Evolutionary conservation across 2,888 invertebrate genomes (phyloP).

Genomic region (Melieria omissa): DNA sequence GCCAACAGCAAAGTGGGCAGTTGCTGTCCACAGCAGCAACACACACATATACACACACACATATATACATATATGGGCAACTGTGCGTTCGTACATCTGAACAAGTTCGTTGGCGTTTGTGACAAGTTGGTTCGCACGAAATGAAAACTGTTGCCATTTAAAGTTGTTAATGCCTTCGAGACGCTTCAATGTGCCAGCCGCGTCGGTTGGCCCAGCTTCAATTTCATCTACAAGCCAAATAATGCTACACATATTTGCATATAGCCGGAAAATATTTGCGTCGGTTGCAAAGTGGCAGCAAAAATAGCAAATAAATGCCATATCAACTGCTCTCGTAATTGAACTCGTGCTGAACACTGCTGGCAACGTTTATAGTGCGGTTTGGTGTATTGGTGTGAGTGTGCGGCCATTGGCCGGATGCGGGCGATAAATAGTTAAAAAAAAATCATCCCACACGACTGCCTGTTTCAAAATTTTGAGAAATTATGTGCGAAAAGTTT

Average conservation of each 20-base stretch:
- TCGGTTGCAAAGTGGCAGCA: background rate
- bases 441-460: no score
- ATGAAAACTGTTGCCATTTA: conserved; percentile 24
- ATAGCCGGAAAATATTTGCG: background rate
- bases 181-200: background rate
- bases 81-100: background rate
- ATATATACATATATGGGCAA: background rate
- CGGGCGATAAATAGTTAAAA: no score
- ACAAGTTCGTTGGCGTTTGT: no score
- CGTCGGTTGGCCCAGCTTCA: no score
- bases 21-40: no score
- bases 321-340: background rate
- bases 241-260: background rate
- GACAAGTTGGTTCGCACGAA: background rate
- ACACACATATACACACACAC: background rate
- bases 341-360: background rate
- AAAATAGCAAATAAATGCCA: background rate
- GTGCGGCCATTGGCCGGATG: no score
- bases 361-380: background rate
- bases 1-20: no score
- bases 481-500: conserved; percentile 25
- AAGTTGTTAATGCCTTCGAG: conserved; percentile 23
- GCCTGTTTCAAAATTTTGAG: background rate
- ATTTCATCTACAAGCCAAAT: background rate
- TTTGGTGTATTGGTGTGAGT: background rate